Conservation (phyloP, 2,113 vertebrate genomes). For the Sturnira hondurensis region DNA sequence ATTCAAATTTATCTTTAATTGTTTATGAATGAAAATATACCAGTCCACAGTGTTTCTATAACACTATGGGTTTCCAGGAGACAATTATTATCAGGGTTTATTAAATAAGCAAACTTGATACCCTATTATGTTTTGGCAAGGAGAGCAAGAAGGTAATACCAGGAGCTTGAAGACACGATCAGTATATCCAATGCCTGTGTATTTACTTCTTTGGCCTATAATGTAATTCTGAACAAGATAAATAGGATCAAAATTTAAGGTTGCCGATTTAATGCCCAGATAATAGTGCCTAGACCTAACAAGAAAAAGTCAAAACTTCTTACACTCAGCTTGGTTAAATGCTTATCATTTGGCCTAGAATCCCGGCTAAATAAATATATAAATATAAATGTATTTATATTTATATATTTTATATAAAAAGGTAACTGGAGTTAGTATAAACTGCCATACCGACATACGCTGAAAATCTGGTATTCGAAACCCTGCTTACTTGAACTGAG, state of each 20-base stretch:
- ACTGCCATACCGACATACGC: neutral
- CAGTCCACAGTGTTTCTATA: neutral
- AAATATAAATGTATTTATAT: neutral
- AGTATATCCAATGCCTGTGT: neutral
- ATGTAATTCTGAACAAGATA: neutral
- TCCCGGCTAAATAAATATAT: neutral
- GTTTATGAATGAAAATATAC: neutral
- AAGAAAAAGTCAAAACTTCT: neutral
- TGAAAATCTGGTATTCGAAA: neutral
- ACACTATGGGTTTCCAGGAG: neutral
- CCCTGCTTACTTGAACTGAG: neutral
- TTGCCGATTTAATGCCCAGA: neutral
- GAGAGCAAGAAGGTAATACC: neutral
- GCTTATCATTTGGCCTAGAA: neutral
- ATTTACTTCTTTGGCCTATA: neutral
- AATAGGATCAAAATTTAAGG: neutral
- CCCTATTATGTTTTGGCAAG: neutral
- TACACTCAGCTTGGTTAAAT: neutral
- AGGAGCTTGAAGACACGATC: neutral
- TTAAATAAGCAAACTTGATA: neutral
- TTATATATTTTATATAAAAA: neutral
- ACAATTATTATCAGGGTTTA: neutral
- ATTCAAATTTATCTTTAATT: neutral
- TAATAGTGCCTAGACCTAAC: neutral
- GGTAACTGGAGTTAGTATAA: neutral